Percentiles rank a stretch among this genome's conserved stretches.
phyloP scores from a whole-genome alignment of 2,888 invertebrate genomes.

The Epinotia bilunana region DNA sequence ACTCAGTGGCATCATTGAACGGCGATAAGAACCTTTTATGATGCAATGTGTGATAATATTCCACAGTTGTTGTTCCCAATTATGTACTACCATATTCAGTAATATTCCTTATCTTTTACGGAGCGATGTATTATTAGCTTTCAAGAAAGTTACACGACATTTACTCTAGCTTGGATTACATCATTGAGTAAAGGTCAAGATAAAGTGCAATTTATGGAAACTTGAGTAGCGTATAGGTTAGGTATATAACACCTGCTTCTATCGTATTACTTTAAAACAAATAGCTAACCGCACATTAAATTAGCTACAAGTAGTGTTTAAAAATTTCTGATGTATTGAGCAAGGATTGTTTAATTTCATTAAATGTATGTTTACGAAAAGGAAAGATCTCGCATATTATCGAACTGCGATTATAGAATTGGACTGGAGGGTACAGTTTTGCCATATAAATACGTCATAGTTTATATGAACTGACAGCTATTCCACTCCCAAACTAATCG shows the following conservation, averaged over 20 bases:
- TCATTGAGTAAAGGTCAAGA: constrained; percentile 13
- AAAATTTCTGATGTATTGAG: not conserved
- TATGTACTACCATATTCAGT: constrained; percentile 10
- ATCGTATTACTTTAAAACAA: not conserved
- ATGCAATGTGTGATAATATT: constrained; percentile 51
- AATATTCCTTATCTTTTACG: constrained; percentile 22
- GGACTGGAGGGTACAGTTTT: too few relatives aligned
- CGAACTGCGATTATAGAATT: too few relatives aligned
- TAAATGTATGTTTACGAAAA: too few relatives aligned
- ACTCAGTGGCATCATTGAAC: constrained; percentile 37
- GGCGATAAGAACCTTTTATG: constrained; percentile 50
- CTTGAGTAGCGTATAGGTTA: not conserved
- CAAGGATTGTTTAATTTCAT: too few relatives aligned
- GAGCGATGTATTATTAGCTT: constrained; percentile 18
- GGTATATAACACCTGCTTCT: not conserved
- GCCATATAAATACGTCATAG: too few relatives aligned
- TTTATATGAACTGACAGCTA: too few relatives aligned
- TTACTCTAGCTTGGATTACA: constrained; percentile 15
- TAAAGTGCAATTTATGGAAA: not conserved
- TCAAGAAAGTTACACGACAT: constrained; percentile 23
- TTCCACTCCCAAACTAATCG: too few relatives aligned
- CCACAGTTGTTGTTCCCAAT: constrained; percentile 39
- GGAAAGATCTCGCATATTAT: too few relatives aligned
- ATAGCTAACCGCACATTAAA: not conserved
- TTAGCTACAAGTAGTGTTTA: not conserved